Base-by-base conservation (phyloP, 2,797 vertebrate species). In the Carapus acus region DNA sequence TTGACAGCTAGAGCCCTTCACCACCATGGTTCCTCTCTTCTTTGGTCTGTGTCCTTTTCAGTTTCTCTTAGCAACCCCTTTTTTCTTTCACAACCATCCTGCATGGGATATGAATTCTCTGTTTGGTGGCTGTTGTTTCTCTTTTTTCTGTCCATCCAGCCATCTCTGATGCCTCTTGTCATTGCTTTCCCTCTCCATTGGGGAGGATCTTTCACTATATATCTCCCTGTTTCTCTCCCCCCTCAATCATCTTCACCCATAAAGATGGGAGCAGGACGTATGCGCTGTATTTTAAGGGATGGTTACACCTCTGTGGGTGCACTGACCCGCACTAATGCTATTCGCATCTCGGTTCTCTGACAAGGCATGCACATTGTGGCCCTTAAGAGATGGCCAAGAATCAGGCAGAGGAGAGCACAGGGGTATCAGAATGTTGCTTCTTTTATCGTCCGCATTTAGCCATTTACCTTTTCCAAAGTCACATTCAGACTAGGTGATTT, bases 281-380 rank as follows among this genome's bases (percentile, higher is more conserved):
- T 74, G 67, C 81, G 73, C 77, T 65, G 76, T 53, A 66, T 77
- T 83, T 86, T 86, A 80, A 85, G 80, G 85, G 80, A 81, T 84
- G 80, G 84, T 62, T 86, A 71, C 79, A 78, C 83, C 29, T 68
- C 83, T 86, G 78, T 85, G 83, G 78, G 84, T 80, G 77, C 84
- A 79, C 73, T 85, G 82, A 87, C 84, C 86, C 62, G 82, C 74
- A 86, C 81, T 86, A 84, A 85, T 85, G 79, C 80, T 79, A 84
- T 85, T 84, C 79, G 82, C 70, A 71, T 72, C 75, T 78, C 71
- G 66, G 76, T 77, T 71, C 52, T 15, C 46, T 81, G 79, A 88
- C 85, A 84, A 76, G 71, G 68, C 5, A 79, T 21, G 65, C 65
- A 55, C 50, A 56, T 57, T 29, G 67, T 68, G 39, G 67, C 68